These are phyloP conservation scores for Staurois parvus DNA, from an alignment of 2,797 vertebrate species.

Conservation along the genomic window DNA sequence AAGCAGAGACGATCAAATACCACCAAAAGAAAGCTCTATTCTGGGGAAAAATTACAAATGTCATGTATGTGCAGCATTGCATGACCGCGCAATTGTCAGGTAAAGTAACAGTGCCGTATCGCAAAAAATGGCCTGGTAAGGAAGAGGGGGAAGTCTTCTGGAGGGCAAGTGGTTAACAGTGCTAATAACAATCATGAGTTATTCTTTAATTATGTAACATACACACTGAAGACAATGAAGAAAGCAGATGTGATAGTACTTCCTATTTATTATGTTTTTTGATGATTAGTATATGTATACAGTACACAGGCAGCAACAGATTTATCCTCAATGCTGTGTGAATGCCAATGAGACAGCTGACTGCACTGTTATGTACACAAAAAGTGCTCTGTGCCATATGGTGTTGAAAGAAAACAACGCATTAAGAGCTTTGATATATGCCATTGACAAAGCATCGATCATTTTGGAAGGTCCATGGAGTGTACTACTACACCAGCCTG, in stretches of 20 bases:
- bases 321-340: not conserved
- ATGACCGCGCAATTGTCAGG: too few species aligned
- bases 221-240: not conserved
- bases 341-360: too few species aligned
- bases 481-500: not conserved
- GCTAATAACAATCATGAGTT: not conserved
- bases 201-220: not conserved
- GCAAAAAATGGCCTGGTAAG: too few species aligned
- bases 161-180: too few species aligned
- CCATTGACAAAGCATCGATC: not conserved
- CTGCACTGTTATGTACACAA: not conserved
- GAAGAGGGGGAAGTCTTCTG: too few species aligned
- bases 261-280: not conserved
- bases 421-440: not conserved
- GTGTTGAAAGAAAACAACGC: not conserved
- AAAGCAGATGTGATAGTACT: not conserved
- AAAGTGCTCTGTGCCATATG: not conserved
- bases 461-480: not conserved
- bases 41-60: too few species aligned
- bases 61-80: too few species aligned
- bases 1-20: too few species aligned
- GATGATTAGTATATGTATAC: not conserved
- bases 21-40: too few species aligned
- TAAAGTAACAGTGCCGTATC: too few species aligned
- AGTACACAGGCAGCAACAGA: not conserved